These are phyloP conservation scores for Tetranychus cinnabarinus DNA, from an alignment of 1,140 invertebrate species.

Conservation along the genomic window DNA sequence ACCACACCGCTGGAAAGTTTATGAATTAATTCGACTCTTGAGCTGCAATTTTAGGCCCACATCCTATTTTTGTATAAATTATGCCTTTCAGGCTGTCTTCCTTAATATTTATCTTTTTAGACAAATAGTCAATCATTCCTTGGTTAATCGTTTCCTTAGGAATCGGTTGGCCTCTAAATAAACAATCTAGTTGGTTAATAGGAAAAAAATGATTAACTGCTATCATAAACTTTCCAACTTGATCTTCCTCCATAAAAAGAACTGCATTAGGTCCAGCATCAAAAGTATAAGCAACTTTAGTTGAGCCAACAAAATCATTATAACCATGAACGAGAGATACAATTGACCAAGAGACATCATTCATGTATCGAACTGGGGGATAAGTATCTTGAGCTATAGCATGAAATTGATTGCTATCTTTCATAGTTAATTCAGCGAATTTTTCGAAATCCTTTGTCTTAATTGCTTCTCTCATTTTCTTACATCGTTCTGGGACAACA, in stretches of 20 bases:
- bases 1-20: too few species aligned
- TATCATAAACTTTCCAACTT: slow-evolving; percentile 38
- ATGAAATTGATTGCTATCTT: slow-evolving; percentile 94
- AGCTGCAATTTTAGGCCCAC: neutral
- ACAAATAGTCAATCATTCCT: neutral
- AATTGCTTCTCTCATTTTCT: slow-evolving; percentile 51
- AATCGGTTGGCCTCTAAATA: too few species aligned
- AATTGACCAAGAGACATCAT: slow-evolving; percentile 54
- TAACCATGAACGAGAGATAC: slow-evolving; percentile 54
- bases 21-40: too few species aligned
- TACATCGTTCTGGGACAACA: slow-evolving; percentile 41
- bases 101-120: neutral
- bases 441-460: slow-evolving; percentile 46
- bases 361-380: slow-evolving; percentile 82
- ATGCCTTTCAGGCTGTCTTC: neutral
- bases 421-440: slow-evolving; percentile 86
- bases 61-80: neutral
- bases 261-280: slow-evolving; percentile 94
- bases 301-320: slow-evolving; percentile 36
- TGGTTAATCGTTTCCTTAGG: too few species aligned
- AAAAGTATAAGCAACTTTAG: slow-evolving; percentile 71
- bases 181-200: neutral
- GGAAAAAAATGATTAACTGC: slow-evolving; percentile 48
- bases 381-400: slow-evolving; percentile 78
- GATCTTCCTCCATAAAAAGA: slow-evolving; percentile 52